These are phyloP conservation scores for Acrobasis repandana DNA, from an alignment of 2,888 invertebrate genomes.

Conservation along the genomic window DNA sequence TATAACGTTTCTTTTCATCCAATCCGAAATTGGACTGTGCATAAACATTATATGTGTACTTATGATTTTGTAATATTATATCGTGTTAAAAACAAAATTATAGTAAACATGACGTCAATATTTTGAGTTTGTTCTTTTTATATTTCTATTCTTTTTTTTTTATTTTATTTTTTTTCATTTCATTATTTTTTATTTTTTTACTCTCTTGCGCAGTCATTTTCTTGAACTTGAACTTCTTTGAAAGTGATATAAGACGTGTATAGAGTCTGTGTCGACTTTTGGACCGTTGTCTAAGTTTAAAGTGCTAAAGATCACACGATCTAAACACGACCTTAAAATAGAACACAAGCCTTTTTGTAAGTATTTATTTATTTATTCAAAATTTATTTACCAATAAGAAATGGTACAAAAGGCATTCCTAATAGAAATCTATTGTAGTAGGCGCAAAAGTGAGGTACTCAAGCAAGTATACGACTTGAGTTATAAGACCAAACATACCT, in stretches of 20 bases:
- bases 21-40: neutral
- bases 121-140: neutral
- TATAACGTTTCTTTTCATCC: constrained; percentile 2
- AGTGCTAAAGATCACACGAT: neutral
- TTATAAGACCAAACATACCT: no score
- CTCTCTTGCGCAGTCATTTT: no score
- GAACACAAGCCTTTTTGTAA: neutral
- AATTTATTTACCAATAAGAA: no score
- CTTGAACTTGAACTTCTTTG: no score
- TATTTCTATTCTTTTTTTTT: neutral
- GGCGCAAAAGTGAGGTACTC: no score
- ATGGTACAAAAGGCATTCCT: no score
- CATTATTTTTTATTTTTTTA: no score
- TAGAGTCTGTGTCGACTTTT: neutral
- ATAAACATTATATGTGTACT: neutral
- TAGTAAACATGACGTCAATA: neutral
- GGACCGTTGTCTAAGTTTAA: neutral
- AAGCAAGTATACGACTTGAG: no score
- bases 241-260: no score
- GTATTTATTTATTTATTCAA: no score
- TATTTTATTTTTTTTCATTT: no score
- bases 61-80: constrained; percentile 1
- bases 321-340: neutral
- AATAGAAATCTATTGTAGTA: no score
- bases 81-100: neutral